Percentiles rank a stretch among this genome's conserved stretches.
Evolutionary conservation across 2,888 invertebrate species (phyloP).

Genomic region (Adelphocoris suturalis): DNA sequence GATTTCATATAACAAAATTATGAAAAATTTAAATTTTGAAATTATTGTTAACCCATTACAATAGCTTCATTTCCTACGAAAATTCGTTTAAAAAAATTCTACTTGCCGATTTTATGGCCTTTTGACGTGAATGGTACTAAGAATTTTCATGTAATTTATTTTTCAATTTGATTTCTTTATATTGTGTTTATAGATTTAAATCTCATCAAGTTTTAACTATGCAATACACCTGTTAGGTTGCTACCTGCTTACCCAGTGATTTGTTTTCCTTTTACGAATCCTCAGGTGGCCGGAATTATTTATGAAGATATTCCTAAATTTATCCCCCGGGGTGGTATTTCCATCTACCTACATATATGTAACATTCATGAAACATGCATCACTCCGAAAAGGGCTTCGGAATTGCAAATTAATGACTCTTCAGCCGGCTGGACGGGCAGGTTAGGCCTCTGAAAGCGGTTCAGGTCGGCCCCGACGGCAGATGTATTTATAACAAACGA

Average conservation of each 20-base stretch:
- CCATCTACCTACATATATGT: background rate
- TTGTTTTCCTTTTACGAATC: background rate
- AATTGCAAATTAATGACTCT: conserved; percentile 35
- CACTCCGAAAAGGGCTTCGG: background rate
- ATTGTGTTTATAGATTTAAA: no score
- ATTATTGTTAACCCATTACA: no score
- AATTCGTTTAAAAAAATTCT: no score
- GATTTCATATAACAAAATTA: no score
- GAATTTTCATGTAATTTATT: no score
- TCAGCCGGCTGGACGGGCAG: background rate
- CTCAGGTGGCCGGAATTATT: background rate
- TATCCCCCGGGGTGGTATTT: background rate
- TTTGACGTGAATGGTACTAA: no score
- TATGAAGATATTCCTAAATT: background rate
- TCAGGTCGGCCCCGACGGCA: background rate
- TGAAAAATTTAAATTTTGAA: no score
- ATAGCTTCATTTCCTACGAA: no score
- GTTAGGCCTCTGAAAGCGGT: conserved; percentile 6
- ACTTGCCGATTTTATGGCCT: no score
- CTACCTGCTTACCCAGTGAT: background rate
- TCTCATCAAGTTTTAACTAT: no score
- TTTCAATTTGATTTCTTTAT: no score
- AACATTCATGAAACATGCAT: conserved; percentile 34
- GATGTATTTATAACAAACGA: conserved; percentile 18
- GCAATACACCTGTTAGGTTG: no score